Conservation (phyloP, 1,140 invertebrate genomes). For the Gerris buenoi region DNA sequence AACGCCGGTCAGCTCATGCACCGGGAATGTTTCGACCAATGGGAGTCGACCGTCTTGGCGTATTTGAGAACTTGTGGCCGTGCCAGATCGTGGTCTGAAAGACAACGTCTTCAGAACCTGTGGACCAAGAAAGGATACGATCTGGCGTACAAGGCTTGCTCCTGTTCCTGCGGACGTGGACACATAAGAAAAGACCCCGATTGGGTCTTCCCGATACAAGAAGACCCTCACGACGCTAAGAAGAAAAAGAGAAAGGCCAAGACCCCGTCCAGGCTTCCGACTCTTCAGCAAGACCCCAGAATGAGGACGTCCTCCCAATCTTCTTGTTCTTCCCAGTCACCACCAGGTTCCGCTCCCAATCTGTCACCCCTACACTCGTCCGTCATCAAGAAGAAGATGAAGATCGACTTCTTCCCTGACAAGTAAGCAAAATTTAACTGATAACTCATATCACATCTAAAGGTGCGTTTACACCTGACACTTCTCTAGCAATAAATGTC, state of each 20-base stretch:
- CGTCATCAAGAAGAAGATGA: conserved; percentile 46
- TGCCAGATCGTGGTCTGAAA: conserved; percentile 82
- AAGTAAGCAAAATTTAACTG: conserved; percentile 47
- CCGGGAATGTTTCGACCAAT: conserved; percentile 81
- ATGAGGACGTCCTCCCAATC: conserved; percentile 38
- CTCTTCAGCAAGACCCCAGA: conserved; percentile 27
- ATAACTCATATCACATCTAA: too few relatives aligned
- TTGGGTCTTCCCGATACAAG: conserved; percentile 46
- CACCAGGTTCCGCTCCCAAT: conserved; percentile 43
- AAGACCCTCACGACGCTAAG: conserved; percentile 35
- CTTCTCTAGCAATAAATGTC: too few relatives aligned
- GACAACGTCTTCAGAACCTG: conserved; percentile 81
- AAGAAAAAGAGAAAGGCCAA: conserved; percentile 55
- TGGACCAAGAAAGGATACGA: conserved; percentile 98
- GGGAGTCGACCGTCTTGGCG: conserved; percentile 74
- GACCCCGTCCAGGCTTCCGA: conserved; percentile 41
- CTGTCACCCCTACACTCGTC: conserved; percentile 46
- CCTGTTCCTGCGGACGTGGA: conserved; percentile 72
- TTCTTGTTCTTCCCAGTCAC: conserved; percentile 46
- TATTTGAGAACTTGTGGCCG: conserved; percentile 78
- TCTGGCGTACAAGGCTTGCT: conserved; percentile 76
- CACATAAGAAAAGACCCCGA: conserved; percentile 88
- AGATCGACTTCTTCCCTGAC: conserved; percentile 65
- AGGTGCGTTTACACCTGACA: too few relatives aligned
- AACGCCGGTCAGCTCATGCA: conserved; percentile 81